A percentile compares a stretch with the other conserved stretches of the same genome.
Evolutionary conservation across 2,888 invertebrate species (phyloP).

Genomic region (Epistrophe eligans): DNA sequence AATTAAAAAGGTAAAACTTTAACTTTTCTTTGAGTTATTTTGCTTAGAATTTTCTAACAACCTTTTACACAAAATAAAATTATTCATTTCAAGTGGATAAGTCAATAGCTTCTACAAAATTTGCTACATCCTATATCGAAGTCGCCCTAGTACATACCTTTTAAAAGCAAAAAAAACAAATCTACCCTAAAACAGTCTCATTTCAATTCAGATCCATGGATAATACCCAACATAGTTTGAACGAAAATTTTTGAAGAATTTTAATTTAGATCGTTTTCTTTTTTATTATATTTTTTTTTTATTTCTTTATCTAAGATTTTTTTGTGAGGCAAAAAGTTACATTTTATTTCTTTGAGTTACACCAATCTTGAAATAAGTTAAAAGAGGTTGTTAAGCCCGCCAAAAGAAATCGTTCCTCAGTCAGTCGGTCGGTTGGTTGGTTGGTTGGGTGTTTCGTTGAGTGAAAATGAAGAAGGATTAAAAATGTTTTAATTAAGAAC

Average conservation of each 20-base stretch:
- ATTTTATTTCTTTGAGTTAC: constrained; percentile 37
- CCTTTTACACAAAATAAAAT: constrained; percentile 5
- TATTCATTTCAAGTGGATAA: constrained; percentile 24
- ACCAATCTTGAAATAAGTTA: constrained; percentile 28
- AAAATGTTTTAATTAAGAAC: constrained; percentile 72
- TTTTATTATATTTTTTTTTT: constrained; percentile 6
- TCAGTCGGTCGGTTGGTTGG: background rate
- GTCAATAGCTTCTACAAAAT: constrained; percentile 21
- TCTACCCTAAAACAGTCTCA: constrained; percentile 19
- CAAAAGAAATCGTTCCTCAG: constrained; percentile 39
- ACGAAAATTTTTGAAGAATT: constrained; percentile 28
- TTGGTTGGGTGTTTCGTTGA: constrained; percentile 2
- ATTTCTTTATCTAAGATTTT: constrained; percentile 17
- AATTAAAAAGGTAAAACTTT: background rate
- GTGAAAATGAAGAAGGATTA: constrained; percentile 46
- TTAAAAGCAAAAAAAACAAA: background rate
- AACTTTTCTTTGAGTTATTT: background rate
- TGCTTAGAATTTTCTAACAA: background rate
- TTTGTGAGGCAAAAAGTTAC: constrained; percentile 6
- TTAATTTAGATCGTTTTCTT: constrained; percentile 40
- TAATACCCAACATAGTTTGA: constrained; percentile 30
- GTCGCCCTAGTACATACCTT: constrained; percentile 9
- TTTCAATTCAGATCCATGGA: constrained; percentile 38
- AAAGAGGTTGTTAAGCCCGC: constrained; percentile 29
- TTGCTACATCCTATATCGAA: constrained; percentile 14